These are phyloP conservation scores for Bombyx mandarina DNA, from an alignment of 1,140 invertebrate species.

Conservation along the genomic window DNA sequence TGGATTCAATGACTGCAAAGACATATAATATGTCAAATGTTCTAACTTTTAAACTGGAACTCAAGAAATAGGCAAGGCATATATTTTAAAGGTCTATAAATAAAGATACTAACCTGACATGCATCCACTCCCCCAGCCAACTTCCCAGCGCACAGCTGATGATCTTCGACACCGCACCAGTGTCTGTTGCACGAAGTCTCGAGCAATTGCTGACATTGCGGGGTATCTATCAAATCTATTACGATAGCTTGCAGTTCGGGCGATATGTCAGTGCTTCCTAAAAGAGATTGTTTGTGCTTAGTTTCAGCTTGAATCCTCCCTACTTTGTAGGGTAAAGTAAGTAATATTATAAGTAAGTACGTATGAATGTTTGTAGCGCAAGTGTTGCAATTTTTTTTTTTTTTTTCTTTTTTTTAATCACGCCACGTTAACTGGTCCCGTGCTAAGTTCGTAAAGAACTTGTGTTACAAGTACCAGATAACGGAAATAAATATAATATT, in stretches of 20 bases:
- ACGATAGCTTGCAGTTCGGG: constrained; percentile 23
- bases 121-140: constrained; percentile 27
- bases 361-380: no score
- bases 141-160: constrained; percentile 30
- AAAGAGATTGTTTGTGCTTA: not conserved
- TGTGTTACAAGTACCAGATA: no score
- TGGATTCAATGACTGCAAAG: no score
- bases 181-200: constrained; percentile 14
- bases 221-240: constrained; percentile 25
- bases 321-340: not conserved
- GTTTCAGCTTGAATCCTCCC: no score
- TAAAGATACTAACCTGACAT: constrained; percentile 25
- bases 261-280: constrained; percentile 11
- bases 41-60: not conserved
- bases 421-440: no score
- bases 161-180: constrained; percentile 21
- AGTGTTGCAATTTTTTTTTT: no score
- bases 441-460: no score
- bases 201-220: constrained; percentile 19
- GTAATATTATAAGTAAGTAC: not conserved
- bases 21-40: no score
- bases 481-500: no score
- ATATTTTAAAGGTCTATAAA: not conserved
- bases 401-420: no score
- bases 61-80: not conserved